Percentiles rank a stretch among this genome's conserved stretches.
Conservation (phyloP, 2,797 vertebrate genomes). For the Macropus fuliginosus region DNA sequence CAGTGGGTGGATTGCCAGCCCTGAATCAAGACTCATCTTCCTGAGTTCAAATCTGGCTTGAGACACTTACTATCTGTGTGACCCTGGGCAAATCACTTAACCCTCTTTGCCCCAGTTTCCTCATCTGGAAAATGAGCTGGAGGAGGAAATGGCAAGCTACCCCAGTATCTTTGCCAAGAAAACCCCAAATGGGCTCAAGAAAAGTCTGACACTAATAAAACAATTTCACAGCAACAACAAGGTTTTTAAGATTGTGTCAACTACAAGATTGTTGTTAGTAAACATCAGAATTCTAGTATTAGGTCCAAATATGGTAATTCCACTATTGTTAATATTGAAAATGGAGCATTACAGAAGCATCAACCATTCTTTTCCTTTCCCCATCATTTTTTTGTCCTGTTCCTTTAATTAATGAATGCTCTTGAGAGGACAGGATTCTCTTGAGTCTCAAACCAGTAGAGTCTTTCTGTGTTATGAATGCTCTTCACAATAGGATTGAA, state of each 20-base stretch:
- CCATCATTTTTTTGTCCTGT: background rate
- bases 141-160: background rate
- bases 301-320: background rate
- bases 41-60: background rate
- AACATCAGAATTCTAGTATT: background rate
- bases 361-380: background rate
- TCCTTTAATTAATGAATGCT: background rate
- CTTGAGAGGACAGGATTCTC: background rate
- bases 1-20: too few relatives aligned
- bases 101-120: background rate
- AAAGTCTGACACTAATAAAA: background rate
- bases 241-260: background rate
- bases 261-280: background rate
- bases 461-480: background rate
- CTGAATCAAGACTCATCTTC: background rate
- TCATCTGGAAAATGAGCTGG: background rate
- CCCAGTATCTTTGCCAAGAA: background rate
- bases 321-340: background rate
- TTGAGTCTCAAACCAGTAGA: background rate
- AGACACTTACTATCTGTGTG: background rate
- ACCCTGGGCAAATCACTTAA: background rate
- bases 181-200: background rate
- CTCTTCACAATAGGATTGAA: background rate
- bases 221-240: background rate
- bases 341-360: background rate